Base-by-base conservation (phyloP, 2,888 invertebrate genomes). In the Orthosia incerta region DNA sequence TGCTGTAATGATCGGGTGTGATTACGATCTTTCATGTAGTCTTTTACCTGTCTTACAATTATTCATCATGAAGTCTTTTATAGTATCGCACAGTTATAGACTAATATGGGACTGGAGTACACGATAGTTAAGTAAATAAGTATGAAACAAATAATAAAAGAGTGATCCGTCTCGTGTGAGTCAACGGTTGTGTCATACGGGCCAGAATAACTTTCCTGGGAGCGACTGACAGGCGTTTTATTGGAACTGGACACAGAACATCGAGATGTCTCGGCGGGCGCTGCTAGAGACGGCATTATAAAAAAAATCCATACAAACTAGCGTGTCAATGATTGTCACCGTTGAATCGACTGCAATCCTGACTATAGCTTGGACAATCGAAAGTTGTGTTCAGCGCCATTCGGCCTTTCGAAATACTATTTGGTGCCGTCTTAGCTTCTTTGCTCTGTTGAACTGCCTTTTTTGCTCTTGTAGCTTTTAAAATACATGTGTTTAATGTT, bases 171-270 rank as follows among this genome's bases (percentile, higher is more conserved):
- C 60, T 61, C 61, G 59, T 61, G 76, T 90, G 92, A 92, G 89
- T 93, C 91, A 91, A 89, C 82, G 79, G 88, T 89, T 89, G 89
- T 91, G 92, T 93, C 92, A 91, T 89, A 80, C 62, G 71, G 79
- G 85, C 87, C 82, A 89, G 86, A 93, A 92, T 93, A 92, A 89
- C 91, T 86, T 80, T 77, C 76, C 67, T 77, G 84, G 80, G 82
- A 80, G 78, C 77, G 67, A 73, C 82, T 74, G 74, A 55, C 82
- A 26, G 70, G 45, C 56, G 78, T 78, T 83, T 82, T 86, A 64
- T 83, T 83, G 61, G 26, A 68, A 53, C 56, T 60, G 45, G 0
- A 20, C 45, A 60, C 16, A 60, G 60, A 60, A 4, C 16, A n/a
- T 9, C 9, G 45, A 60, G 45, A 45, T 20, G 1, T 15, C 60